Evolutionary conservation across 2,113 vertebrate species (phyloP).

Genomic region (Prunella himalayana): DNA sequence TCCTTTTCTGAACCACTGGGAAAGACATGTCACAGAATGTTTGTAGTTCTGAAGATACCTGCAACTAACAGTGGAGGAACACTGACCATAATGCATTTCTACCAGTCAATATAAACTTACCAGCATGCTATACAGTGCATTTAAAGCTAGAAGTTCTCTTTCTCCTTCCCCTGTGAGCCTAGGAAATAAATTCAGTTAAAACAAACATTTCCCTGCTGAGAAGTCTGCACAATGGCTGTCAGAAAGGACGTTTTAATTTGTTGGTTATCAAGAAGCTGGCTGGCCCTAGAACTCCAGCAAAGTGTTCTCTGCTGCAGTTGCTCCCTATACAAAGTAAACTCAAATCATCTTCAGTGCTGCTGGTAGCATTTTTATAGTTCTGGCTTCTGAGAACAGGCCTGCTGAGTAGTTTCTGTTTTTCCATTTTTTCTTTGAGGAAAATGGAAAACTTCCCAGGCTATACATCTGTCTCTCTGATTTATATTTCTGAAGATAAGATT

Average conservation of each 20-base stretch:
- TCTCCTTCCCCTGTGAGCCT: neutral
- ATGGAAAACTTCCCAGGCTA: neutral
- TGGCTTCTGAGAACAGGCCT: neutral
- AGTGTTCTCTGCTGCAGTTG: constrained; percentile 6
- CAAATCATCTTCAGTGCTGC: constrained; percentile 1
- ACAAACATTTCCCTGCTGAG: constrained; percentile 12
- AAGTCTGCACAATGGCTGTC: neutral
- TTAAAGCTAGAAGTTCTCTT: neutral
- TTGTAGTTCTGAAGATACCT: neutral
- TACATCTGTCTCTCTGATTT: neutral
- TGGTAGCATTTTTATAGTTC: neutral
- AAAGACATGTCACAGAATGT: neutral
- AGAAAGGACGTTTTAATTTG: constrained; percentile 35
- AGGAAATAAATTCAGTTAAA: constrained; percentile 26
- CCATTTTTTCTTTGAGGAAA: neutral
- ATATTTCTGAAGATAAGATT: constrained; percentile 11
- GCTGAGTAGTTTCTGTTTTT: neutral
- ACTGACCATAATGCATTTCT: neutral
- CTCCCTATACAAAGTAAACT: neutral
- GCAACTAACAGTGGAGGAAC: neutral
- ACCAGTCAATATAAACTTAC: neutral
- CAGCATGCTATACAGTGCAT: neutral
- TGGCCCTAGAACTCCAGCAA: neutral
- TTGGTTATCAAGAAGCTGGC: constrained; percentile 1
- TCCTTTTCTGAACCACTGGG: neutral